Evolutionary conservation across 2,888 invertebrate species (phyloP).

Genomic region (Sarcophaga rosellei): DNA sequence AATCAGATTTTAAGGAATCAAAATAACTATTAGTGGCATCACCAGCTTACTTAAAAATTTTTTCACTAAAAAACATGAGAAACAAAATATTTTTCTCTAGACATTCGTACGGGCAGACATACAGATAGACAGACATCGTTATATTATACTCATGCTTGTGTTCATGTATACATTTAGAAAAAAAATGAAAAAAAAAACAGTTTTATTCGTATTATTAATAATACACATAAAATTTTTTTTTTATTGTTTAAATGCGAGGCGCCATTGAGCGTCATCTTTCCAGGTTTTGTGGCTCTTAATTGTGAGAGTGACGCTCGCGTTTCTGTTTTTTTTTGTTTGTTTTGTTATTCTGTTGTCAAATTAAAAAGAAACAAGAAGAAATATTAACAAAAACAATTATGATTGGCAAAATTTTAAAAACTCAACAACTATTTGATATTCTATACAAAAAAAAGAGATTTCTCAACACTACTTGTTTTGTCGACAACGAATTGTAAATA

Average conservation of each 20-base stretch:
- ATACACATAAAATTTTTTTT: slow-evolving; percentile 10
- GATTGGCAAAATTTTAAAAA: neutral
- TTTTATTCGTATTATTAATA: neutral
- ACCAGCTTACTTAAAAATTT: neutral
- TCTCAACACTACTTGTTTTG: neutral
- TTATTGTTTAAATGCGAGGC: slow-evolving; percentile 53
- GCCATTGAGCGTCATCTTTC: slow-evolving; percentile 65
- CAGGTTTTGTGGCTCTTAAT: slow-evolving; percentile 58
- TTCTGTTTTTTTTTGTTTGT: slow-evolving; percentile 1
- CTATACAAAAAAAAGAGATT: too few species aligned
- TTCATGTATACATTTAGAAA: neutral
- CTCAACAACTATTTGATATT: neutral
- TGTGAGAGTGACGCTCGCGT: slow-evolving; percentile 45
- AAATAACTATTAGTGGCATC: too few species aligned
- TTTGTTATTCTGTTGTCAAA: slow-evolving; percentile 2
- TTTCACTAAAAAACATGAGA: neutral
- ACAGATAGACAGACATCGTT: neutral
- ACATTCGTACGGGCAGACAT: too few species aligned
- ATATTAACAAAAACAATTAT: slow-evolving; percentile 4
- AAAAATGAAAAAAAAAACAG: too few species aligned
- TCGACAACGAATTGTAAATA: neutral
- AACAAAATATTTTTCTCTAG: neutral
- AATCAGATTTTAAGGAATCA: too few species aligned
- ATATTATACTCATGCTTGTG: slow-evolving; percentile 7
- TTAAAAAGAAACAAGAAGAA: neutral